Base-by-base conservation (phyloP, 2,797 vertebrate species). In the Premnoplex brunnescens region DNA sequence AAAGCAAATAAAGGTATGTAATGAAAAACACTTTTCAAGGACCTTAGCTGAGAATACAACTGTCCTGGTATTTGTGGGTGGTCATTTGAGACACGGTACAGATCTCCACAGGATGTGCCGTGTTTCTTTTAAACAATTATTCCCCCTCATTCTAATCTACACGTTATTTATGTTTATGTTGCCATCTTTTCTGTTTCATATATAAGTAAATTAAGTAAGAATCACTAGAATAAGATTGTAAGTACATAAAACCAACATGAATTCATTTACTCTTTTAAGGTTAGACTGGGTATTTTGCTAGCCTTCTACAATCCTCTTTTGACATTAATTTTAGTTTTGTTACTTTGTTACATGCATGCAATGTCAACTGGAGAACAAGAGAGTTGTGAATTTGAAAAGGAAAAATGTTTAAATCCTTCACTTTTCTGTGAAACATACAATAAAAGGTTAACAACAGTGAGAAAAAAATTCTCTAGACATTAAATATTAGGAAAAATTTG, bases 1-100 rank as follows among this genome's bases (percentile, higher is more conserved):
- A 55, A 77, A 49, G 14, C 32, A 52, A 54, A 67, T 1, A 73
- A 21, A 41, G 2, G 0, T 43, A 22, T 41, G 10, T 15, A 0
- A 36, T 28, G 30, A 58, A 88, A 71, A 73, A 26, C 4, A 36
- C 4, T 43, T 54, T 30, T 36, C 24, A 26, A 77, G n/a, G 19
- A 41, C 6, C 13, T 83, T 7, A 28, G 7, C 19, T 66, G 52
- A 85, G 34, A 72, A 21, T 15, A 32, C 4, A n/a, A 8, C 51
- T 92, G 32, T 15, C 26, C 4, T 75, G 14, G 5, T 59, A 4
- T 80, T 77, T 51, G 20, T 36, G 26, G 18, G 8, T 74, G 23
- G 72, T 48, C 22, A 32, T 27, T 39, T 89, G 41, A 34, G 32
- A 10, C 20, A 30, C 12, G 7, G 7, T 67, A 16, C 6, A 46